Percentiles rank a stretch among this genome's conserved stretches.
Evolutionary conservation across 2,113 vertebrate species (phyloP).

Genomic region (Brachirus orientalis): DNA sequence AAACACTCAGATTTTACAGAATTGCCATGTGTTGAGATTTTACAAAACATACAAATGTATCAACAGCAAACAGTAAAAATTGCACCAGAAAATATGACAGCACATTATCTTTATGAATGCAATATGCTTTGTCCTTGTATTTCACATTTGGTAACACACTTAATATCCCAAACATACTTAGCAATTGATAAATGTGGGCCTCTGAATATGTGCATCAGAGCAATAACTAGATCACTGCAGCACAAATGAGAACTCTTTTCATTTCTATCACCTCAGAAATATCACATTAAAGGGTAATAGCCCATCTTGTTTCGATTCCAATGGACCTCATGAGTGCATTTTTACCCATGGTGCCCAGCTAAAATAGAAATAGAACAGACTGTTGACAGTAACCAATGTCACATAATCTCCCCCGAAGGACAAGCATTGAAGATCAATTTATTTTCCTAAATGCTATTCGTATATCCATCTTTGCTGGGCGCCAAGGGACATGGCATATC

Average conservation of each 20-base stretch:
- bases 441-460: constrained; percentile 78
- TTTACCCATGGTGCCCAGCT: constrained; percentile 62
- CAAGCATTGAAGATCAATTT: constrained; percentile 79
- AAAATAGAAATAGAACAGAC: constrained; percentile 77
- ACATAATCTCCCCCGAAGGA: constrained; percentile 78
- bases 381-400: constrained; percentile 80
- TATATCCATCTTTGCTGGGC: constrained; percentile 62
- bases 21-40: neutral
- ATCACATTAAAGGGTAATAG: constrained; percentile 76
- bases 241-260: constrained; percentile 73
- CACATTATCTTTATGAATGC: constrained; percentile 24
- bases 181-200: constrained; percentile 57
- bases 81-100: constrained; percentile 16
- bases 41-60: constrained; percentile 14
- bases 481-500: constrained; percentile 65
- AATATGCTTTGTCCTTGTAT: constrained; percentile 1
- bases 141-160: constrained; percentile 20
- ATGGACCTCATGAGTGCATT: constrained; percentile 66
- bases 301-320: constrained; percentile 71
- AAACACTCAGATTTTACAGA: constrained; percentile 31
- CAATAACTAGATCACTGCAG: constrained; percentile 68
- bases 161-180: constrained; percentile 63
- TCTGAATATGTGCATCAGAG: constrained; percentile 52
- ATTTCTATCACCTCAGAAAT: constrained; percentile 70
- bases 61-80: constrained; percentile 25